phyloP scores from a whole-genome alignment of 2,888 invertebrate species.

The Copidosoma aretas region DNA sequence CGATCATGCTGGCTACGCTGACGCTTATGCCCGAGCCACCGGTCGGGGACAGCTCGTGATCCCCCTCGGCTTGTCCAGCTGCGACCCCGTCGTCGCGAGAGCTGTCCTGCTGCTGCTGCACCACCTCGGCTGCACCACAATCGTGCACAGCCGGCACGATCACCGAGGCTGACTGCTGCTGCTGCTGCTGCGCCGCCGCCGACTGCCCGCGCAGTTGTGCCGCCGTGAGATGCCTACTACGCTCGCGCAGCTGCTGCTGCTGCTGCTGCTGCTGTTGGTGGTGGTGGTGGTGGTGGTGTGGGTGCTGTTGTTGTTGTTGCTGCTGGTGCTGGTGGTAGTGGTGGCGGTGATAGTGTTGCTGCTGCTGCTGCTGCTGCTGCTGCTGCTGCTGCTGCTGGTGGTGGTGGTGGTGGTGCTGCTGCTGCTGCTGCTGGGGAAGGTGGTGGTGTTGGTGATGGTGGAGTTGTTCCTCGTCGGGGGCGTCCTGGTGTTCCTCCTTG shows the following conservation, averaged over 20 bases:
- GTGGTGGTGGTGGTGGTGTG: constrained; percentile 6
- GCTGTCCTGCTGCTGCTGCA: constrained; percentile 47
- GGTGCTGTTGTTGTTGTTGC: constrained; percentile 50
- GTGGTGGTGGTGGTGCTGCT: constrained; percentile 40
- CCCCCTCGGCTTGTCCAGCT: constrained; percentile 20
- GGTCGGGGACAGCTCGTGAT: constrained; percentile 68
- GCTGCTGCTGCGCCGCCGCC: constrained; percentile 53
- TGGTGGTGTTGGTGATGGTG: constrained; percentile 36
- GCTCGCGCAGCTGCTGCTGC: constrained; percentile 36
- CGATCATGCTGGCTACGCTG: constrained; percentile 76
- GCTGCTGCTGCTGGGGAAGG: constrained; percentile 53
- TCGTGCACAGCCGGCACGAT: constrained; percentile 63
- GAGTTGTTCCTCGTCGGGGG: constrained; percentile 22
- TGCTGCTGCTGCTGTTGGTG: constrained; percentile 40
- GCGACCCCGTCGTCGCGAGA: neutral
- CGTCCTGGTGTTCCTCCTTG: constrained; percentile 63
- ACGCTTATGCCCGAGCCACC: constrained; percentile 74
- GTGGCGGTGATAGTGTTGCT: constrained; percentile 48
- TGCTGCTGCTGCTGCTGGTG: constrained; percentile 11
- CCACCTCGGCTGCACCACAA: constrained; percentile 60
- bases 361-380: constrained; percentile 50
- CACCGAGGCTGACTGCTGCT: constrained; percentile 49
- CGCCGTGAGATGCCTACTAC: constrained; percentile 30
- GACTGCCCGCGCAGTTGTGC: constrained; percentile 59
- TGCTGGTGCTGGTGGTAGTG: constrained; percentile 54